phyloP scores from a whole-genome alignment of 2,113 vertebrate genomes.

The Amphiprion ocellaris region DNA sequence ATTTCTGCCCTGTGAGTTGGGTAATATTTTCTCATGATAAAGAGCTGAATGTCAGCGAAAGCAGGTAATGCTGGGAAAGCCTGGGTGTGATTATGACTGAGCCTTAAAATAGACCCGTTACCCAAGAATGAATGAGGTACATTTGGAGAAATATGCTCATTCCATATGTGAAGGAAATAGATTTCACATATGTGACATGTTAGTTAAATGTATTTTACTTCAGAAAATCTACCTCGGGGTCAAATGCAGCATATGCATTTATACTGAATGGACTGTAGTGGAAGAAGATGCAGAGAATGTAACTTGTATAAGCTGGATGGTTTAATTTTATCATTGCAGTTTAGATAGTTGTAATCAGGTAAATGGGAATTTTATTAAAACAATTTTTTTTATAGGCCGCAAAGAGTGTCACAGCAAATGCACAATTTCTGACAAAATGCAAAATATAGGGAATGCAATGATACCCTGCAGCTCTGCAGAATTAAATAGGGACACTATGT shows the following conservation, averaged over 20 bases:
- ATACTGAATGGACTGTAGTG: neutral
- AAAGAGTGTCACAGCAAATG: too few species aligned
- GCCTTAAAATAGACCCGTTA: conserved; percentile 61
- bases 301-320: neutral
- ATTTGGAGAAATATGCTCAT: conserved; percentile 46
- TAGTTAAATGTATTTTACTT: conserved; percentile 42
- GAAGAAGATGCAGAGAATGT: neutral
- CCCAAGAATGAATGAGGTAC: conserved; percentile 50
- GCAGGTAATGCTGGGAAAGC: conserved; percentile 31
- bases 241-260: neutral
- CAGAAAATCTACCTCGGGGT: conserved; percentile 33
- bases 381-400: too few species aligned
- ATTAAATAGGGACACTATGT: too few species aligned
- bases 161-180: conserved; percentile 57
- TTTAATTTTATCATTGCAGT: conserved; percentile 12
- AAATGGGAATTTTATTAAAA: neutral
- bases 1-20: conserved; percentile 30
- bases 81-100: conserved; percentile 56
- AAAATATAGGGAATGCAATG: too few species aligned
- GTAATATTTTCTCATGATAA: conserved; percentile 51
- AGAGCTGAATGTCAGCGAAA: conserved; percentile 29
- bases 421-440: too few species aligned
- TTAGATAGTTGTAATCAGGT: fast-evolving
- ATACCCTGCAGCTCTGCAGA: too few species aligned
- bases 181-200: conserved; percentile 55